Base-by-base conservation (phyloP, 2,888 invertebrate genomes). In the Cecidostiba fungosa region DNA sequence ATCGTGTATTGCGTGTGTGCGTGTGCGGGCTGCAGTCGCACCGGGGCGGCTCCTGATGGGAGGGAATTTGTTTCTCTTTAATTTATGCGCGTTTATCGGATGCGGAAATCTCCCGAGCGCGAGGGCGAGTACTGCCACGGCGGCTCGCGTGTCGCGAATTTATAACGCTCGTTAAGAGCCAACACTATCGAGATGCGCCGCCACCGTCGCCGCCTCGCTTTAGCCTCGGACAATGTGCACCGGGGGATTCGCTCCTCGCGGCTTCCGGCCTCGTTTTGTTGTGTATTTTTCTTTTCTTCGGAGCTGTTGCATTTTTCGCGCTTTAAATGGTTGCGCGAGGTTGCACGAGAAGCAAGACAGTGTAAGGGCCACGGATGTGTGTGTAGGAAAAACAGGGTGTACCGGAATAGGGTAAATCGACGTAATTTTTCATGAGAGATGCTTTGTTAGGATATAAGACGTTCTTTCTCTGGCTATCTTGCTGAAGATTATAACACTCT, bases 31-130 rank as follows among this genome's bases (percentile, higher is more conserved):
- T 32, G 16, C 74, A 77, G 19, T 32, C 43, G 77, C 77, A 81
- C 59, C 76, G 78, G 82, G 77, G 84, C 70, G 76, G 76, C 82
- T 82, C 59, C 78, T 77, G 84, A 86, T 82, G 84, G 74, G 66
- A 72, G 85, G 80, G 85, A 87, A 87, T 87, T 87, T 85, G 87
- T 87, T 87, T 85, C 73, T 77, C 85, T 80, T 87, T 87, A 87
- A 87, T 87, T 87, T 87, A 87, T 87, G 87, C 70, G 43, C 54
- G 73, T 39, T 87, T 87, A 87, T 87, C 87, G 80, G 54, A 72
- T 54, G 79, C 81, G 85, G 85, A 87, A 85, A 85, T 87, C 87
- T 82, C 83, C 59, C 62, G 54, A 43, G 79, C 54, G 70, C 32
- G 54, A 69, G 70, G n/a, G 72, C 72, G 23, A 50, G 50, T 3